A percentile compares a stretch with the other conserved stretches of the same genome.
These are phyloP conservation scores for Yponomeuta evonymella DNA, from an alignment of 2,888 invertebrate genomes.

Conservation along the genomic window DNA sequence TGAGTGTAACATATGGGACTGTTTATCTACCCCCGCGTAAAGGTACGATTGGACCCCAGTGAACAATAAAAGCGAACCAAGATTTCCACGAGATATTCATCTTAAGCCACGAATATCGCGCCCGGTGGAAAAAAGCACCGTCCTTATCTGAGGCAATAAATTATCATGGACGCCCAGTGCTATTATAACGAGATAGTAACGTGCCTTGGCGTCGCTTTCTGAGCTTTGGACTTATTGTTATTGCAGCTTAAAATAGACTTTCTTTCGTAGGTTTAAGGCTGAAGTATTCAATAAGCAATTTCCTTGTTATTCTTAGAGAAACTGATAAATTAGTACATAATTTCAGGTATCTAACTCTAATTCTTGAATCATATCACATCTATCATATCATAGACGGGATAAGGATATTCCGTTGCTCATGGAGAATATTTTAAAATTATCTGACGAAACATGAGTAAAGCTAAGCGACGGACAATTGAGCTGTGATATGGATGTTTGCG, in stretches of 20 bases:
- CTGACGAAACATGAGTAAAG: neutral
- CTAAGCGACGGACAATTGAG: neutral
- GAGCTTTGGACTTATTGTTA: neutral
- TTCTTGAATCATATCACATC: too few species aligned
- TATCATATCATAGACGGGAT: too few species aligned
- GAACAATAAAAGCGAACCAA: conserved; percentile 1
- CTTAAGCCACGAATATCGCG: conserved; percentile 3
- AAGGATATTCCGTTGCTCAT: too few species aligned
- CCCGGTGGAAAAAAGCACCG: conserved; percentile 6
- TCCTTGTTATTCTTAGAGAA: too few species aligned
- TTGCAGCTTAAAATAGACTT: conserved; percentile 3
- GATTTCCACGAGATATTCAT: conserved; percentile 4
- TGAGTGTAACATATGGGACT: too few species aligned
- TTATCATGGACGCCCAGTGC: conserved; percentile 15
- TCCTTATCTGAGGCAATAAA: conserved; percentile 17
- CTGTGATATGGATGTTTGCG: neutral
- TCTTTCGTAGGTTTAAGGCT: neutral
- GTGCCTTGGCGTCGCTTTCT: neutral
- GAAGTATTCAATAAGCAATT: neutral
- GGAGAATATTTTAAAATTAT: too few species aligned
- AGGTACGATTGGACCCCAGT: neutral
- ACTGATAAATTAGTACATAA: too few species aligned
- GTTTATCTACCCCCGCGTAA: neutral
- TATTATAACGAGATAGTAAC: conserved; percentile 14
- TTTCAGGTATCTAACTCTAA: too few species aligned